phyloP scores from a whole-genome alignment of 2,113 vertebrate genomes.

The Morphnarchus princeps region DNA sequence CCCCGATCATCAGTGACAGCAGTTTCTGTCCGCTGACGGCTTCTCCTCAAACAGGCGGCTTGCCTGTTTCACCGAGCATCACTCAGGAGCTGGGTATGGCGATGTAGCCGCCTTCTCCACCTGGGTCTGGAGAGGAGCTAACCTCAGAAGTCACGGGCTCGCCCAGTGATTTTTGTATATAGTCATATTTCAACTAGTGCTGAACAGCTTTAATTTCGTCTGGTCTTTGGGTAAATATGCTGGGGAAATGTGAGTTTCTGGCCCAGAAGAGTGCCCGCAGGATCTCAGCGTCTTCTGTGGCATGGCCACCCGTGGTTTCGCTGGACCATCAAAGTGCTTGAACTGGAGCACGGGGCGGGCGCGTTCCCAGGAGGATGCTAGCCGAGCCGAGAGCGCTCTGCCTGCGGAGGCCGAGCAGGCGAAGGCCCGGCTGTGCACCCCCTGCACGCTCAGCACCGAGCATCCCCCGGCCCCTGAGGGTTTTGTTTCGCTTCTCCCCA shows the following conservation, averaged over 20 bases:
- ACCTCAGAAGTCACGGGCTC: not conserved
- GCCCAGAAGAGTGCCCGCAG: not conserved
- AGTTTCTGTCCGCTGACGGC: not conserved
- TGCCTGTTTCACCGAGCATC: no score
- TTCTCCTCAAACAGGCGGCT: not conserved
- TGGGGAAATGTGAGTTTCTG: not conserved
- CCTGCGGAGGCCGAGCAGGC: not conserved
- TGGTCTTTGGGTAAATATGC: not conserved
- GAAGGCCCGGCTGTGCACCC: not conserved
- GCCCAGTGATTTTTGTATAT: not conserved
- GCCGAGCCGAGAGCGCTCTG: no score
- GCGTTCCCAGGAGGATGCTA: not conserved
- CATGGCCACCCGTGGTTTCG: rapidly evolving
- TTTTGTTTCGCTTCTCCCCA: not conserved
- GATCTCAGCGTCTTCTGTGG: not conserved
- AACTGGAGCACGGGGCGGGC: not conserved
- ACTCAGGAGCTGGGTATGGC: not conserved
- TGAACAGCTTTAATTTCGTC: not conserved
- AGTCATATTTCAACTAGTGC: not conserved
- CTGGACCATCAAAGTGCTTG: not conserved
- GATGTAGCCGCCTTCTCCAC: not conserved
- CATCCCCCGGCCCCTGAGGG: not conserved
- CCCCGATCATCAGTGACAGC: not conserved
- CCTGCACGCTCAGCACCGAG: rapidly evolving
- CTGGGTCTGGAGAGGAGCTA: not conserved